Evolutionary conservation across 2,797 vertebrate genomes (phyloP), one percentile per base, ranked within the genome.

Genomic region (Megaceryle alcyon): DNA sequence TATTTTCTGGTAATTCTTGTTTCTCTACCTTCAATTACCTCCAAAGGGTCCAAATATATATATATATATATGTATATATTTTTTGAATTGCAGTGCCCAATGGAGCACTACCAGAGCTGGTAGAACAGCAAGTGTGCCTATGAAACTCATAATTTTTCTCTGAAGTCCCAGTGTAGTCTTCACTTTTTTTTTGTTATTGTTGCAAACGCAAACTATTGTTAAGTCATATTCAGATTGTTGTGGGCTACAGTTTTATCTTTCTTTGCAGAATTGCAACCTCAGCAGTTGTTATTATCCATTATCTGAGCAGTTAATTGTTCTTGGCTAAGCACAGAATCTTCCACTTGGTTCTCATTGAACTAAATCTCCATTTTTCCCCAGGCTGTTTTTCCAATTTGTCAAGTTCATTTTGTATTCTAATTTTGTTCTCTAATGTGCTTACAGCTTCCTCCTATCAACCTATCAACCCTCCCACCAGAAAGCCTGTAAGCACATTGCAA

Each of bases 361-460:
- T 92, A 59, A 83, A 91, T 90, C 48, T 81, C 43, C 13, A 39
- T 92, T 95, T 92, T 94, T 88, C 72, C 73, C 63, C 21, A 79
- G 90, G 80, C 88, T 92, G 59, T 86, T 88, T 90, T 90, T 95
- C 63, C 77, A 79, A 96, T 96, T 96, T 95, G 82, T 96, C 29
- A 82, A 90, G 60, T 86, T 95, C 65, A 88, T 96, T 94, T 95
- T 93, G 57, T 79, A 86, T 92, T 95, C 77, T 84, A 86, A 86
- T 93, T 96, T 75, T 90, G 54, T 72, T 95, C 92, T 92, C 43
- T 92, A 72, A 66, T 66, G 77, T 94, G 65, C 93, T 86, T 86
- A 79, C 80, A 81, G 54, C 61, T 61, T 76, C 76, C 81, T 90
- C 61, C 63, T 94, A 89, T 89, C 90, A 94, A 54, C 49, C 70